phyloP scores from a whole-genome alignment of 92 coral and sea anemone genomes.

The Epizoanthus illoricatus region DNA sequence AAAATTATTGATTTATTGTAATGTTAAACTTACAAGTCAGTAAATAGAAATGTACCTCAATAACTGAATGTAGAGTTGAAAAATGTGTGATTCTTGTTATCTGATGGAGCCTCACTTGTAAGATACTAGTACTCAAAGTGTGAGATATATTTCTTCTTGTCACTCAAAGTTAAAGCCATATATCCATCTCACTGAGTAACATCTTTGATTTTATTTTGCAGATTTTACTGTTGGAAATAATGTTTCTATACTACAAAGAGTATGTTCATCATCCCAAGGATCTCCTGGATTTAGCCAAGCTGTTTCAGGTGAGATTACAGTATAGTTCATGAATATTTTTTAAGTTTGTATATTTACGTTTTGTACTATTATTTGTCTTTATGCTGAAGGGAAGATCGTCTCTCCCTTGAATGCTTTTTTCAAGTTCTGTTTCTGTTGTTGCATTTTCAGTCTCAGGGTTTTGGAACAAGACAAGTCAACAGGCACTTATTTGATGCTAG shows the following conservation, averaged over 20 bases:
- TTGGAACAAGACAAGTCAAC: constrained; percentile 92
- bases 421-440: background rate
- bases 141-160: too few species aligned
- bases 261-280: constrained; percentile 70
- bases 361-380: too few species aligned
- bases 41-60: too few species aligned
- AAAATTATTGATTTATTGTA: too few species aligned
- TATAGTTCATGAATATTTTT: background rate
- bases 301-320: constrained; percentile 77
- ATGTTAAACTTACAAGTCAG: too few species aligned
- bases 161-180: too few species aligned
- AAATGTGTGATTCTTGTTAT: too few species aligned
- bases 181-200: too few species aligned
- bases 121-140: too few species aligned
- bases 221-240: constrained; percentile 80
- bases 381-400: background rate
- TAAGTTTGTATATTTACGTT: background rate
- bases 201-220: constrained; percentile 13
- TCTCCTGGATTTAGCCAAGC: constrained; percentile 73
- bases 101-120: too few species aligned
- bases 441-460: constrained; percentile 78
- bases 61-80: too few species aligned
- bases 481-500: constrained; percentile 88
- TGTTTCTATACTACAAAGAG: constrained; percentile 86
- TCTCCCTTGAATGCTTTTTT: too few species aligned